These are phyloP conservation scores for Caenorhabditis zanzibari DNA, from an alignment of 2,888 invertebrate species.

Conservation along the genomic window DNA sequence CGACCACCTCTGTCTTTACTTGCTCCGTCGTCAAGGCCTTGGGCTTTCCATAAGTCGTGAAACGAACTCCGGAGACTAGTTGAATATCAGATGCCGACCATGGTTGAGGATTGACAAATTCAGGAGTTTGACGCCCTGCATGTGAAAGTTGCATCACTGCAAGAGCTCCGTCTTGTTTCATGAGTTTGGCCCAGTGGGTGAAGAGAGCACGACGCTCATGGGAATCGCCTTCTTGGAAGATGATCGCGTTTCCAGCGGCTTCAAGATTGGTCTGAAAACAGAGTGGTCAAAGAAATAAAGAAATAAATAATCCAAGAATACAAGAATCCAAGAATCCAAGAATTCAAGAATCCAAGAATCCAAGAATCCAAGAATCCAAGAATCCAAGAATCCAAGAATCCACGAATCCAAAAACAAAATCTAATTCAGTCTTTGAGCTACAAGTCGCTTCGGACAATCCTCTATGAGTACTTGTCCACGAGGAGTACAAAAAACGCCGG, in stretches of 20 bases:
- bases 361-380: too few relatives aligned
- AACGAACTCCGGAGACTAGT: constrained; percentile 39
- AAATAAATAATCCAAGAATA: too few relatives aligned
- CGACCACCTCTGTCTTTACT: constrained; percentile 74
- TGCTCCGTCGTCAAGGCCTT: constrained; percentile 71
- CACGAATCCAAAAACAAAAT: too few relatives aligned
- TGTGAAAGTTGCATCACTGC: constrained; percentile 73
- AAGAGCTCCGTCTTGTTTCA: constrained; percentile 71
- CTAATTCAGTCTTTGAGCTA: too few relatives aligned
- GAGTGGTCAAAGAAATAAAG: too few relatives aligned
- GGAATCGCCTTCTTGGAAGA: constrained; percentile 69
- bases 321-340: too few relatives aligned
- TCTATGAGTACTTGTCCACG: too few relatives aligned
- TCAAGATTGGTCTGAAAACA: constrained; percentile 73
- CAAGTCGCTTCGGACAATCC: too few relatives aligned
- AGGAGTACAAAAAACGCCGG: too few relatives aligned
- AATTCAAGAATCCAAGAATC: too few relatives aligned
- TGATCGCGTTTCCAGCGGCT: constrained; percentile 74
- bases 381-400: too few relatives aligned
- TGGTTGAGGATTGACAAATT: constrained; percentile 67
- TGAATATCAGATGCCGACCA: constrained; percentile 75
- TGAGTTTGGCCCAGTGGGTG: constrained; percentile 43
- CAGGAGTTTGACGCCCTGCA: constrained; percentile 76
- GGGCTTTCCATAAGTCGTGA: constrained; percentile 72
- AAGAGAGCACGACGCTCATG: constrained; percentile 59